Base-by-base conservation (phyloP, 2,888 invertebrate species). In the Cremastobaeus sp. region DNA sequence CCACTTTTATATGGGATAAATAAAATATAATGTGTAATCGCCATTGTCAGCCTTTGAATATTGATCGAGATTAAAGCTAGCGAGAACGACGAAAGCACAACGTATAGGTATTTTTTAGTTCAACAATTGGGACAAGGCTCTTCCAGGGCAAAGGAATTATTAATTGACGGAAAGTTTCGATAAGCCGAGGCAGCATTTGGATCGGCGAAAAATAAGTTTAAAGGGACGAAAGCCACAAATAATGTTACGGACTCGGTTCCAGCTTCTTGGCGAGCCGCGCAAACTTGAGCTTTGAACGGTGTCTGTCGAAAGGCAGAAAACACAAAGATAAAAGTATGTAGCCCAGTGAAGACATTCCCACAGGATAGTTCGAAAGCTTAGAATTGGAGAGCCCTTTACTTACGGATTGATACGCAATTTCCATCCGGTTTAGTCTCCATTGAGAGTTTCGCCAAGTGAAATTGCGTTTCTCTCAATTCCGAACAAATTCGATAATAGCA, bases 351-450 rank as follows among this genome's bases (percentile, higher is more conserved):
- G 62, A 72, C 68, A 76, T 76, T 72, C 76, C 74, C 74, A 62
- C 65, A 69, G 76, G 74, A 72, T 74, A 65, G 71, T 65, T 74
- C 57, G 69, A 69, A 69, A 72, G 69, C 74, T 65, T 71, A 66
- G 70, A 43, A 70, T 66, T 66, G 71, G 72, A 64, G 64, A 60
- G 79, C 82, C 84, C 82, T 83, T 85, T 84, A 85, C 84, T 85
- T 81, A 84, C 84, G 83, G 84, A 86, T 86, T 87, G 86, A 87
- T 86, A 86, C 85, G 85, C 87, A 86, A 86, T 86, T 86, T 82
- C 84, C 81, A 83, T 82, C 83, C 84, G 83, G 83, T 86, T 86
- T 85, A 84, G 83, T 80, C 77, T 76, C 80, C 79, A 83, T 83
- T 79, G 81, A 81, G 78, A 82, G 81, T 83, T 84, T 64, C 84